Percentiles rank a stretch among this genome's conserved stretches.
phyloP scores from a whole-genome alignment of 1,140 invertebrate genomes.

The Wasmannia auropunctata region DNA sequence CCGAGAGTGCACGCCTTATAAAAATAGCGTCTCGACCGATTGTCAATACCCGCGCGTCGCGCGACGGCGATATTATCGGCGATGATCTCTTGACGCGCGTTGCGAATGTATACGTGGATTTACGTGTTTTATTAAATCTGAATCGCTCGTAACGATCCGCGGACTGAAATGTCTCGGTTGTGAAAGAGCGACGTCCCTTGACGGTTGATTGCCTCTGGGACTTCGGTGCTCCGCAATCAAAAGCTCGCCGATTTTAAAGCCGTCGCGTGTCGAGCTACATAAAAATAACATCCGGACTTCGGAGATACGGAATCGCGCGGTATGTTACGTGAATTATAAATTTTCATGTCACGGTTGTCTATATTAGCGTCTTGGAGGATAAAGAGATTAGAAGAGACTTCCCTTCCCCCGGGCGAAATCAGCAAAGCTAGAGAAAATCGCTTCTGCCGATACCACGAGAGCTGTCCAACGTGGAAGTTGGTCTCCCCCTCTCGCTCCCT shows the following conservation, averaged over 20 bases:
- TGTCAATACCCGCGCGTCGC: background rate
- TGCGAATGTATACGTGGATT: background rate
- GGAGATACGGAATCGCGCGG: background rate
- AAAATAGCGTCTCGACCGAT: conserved; percentile 14
- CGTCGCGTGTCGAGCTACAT: background rate
- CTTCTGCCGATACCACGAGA: conserved; percentile 32
- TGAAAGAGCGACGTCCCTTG: background rate
- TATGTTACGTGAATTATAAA: conserved; percentile 31
- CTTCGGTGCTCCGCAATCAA: background rate
- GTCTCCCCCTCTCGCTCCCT: too few relatives aligned
- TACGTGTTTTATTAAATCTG: conserved; percentile 27
- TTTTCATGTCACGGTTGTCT: background rate
- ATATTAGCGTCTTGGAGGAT: conserved; percentile 5
- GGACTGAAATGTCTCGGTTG: background rate
- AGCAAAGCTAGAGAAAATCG: conserved; percentile 10
- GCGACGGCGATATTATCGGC: background rate
- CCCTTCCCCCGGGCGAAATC: background rate
- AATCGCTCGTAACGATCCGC: background rate
- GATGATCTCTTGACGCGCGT: background rate
- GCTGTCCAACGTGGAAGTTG: background rate
- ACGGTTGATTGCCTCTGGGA: background rate
- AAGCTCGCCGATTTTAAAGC: background rate
- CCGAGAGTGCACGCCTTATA: background rate
- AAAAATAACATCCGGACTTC: background rate
- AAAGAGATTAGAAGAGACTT: conserved; percentile 5